Percentiles rank a stretch among this genome's conserved stretches.
Conservation (phyloP, 2,797 vertebrate species). For the Ctenosaura bakeri region DNA sequence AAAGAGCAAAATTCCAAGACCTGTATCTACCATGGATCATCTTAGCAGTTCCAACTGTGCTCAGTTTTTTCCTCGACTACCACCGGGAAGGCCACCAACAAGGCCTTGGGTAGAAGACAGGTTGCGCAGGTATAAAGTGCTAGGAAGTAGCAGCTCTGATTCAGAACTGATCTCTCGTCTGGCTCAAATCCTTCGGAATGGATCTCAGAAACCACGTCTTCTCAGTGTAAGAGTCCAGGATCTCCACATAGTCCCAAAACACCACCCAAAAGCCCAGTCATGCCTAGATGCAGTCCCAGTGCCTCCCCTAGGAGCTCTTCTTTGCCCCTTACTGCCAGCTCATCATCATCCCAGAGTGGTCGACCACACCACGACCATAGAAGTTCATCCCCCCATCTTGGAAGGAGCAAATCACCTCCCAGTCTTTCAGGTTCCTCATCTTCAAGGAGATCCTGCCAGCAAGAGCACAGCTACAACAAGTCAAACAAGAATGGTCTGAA, state of each 20-base stretch:
- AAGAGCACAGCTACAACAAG: conserved; percentile 91
- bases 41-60: conserved; percentile 79
- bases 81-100: conserved; percentile 91
- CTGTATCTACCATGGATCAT: conserved; percentile 88
- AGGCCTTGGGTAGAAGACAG: conserved; percentile 91
- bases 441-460: conserved; percentile 89
- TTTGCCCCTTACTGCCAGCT: conserved; percentile 96
- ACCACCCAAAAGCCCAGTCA: conserved; percentile 89
- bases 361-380: conserved; percentile 87
- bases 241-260: conserved; percentile 88
- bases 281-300: conserved; percentile 94
- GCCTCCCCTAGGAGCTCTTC: conserved; percentile 95
- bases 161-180: conserved; percentile 95
- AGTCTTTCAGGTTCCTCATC: conserved; percentile 96
- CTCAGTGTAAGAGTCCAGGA: conserved; percentile 86
- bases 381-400: conserved; percentile 86
- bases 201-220: conserved; percentile 85
- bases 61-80: conserved; percentile 92
- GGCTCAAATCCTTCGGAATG: conserved; percentile 94
- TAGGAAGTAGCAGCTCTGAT: conserved; percentile 93
- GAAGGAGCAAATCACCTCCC: conserved; percentile 94
- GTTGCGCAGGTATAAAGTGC: conserved; percentile 92
- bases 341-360: conserved; percentile 93
- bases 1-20: conserved; percentile 96
- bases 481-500: conserved; percentile 85